phyloP scores from a whole-genome alignment of 2,797 vertebrate genomes.

The Notamacropus eugenii region DNA sequence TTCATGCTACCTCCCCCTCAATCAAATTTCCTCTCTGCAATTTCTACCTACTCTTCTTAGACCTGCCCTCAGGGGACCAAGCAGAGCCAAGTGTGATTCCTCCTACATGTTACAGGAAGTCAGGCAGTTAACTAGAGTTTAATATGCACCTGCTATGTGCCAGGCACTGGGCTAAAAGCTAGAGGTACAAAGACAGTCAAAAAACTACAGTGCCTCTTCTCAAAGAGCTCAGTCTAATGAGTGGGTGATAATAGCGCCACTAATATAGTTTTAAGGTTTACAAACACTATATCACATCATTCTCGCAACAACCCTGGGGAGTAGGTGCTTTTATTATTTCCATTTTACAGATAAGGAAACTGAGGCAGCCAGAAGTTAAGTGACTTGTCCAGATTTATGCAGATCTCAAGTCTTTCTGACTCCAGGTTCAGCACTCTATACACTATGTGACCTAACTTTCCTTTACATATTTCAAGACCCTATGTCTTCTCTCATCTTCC shows the following conservation, averaged over 20 bases:
- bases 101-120: background rate
- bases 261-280: background rate
- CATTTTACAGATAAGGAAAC: background rate
- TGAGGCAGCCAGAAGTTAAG: background rate
- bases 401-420: background rate
- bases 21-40: background rate
- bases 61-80: background rate
- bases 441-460: background rate
- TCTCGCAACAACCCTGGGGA: background rate
- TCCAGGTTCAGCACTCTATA: background rate
- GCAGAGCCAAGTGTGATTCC: background rate
- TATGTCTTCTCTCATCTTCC: background rate
- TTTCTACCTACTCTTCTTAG: background rate
- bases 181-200: background rate
- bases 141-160: background rate
- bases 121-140: background rate
- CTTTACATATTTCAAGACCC: background rate
- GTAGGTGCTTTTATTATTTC: background rate
- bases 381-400: background rate
- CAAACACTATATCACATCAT: background rate
- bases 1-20: background rate
- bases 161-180: background rate
- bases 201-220: background rate
- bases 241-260: background rate
- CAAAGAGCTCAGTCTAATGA: background rate